Base-by-base conservation (phyloP, 2,113 vertebrate species). In the Perccottus glenii region DNA sequence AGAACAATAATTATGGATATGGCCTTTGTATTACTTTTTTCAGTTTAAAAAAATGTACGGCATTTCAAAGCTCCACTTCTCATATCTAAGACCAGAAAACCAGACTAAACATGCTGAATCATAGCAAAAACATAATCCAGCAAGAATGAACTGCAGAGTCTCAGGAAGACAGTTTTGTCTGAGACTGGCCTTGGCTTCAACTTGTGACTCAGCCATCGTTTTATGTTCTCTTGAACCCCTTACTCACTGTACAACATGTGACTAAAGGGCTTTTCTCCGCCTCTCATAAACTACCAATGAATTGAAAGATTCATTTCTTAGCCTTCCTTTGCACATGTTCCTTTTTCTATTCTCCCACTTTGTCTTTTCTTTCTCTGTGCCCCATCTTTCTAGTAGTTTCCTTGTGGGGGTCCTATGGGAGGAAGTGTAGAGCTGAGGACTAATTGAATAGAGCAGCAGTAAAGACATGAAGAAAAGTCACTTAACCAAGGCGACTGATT, bases 401-500 rank as follows among this genome's bases (percentile, higher is more conserved):
- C 67, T 72, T 46, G 50, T 60, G 71, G 64, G 60, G 73, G 55
- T 81, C 73, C 71, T 7, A 0, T n/a, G 61, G 59, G 78, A 86
- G 86, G 89, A 87, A 88, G 77, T 77, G 70, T 67, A 86, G 33
- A 19, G 57, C 83, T 77, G 71, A 62, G 50, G 50, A 48, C 69
- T 86, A 87, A 89, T 87, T 84, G 77, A 84, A 77, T 71, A 44
- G 74, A 76, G 75, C 77, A 79, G 86, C 69, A 80, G 76, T 82
- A 84, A 84, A 83, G 53, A 84, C 77, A 65, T 72, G 81, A 79
- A 90, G 84, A 82, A 87, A 90, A 89, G 83, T 87, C 85, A 87
- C 85, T 89, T 91, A 86, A 86, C 71, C 67, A 78, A 83, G 77
- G 75, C 79, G 71, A 85, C 83, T 86, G 83, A 92, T 91, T 92